Evolutionary conservation across 2,888 invertebrate genomes (phyloP).

Genomic region (Nowickia ferox): DNA sequence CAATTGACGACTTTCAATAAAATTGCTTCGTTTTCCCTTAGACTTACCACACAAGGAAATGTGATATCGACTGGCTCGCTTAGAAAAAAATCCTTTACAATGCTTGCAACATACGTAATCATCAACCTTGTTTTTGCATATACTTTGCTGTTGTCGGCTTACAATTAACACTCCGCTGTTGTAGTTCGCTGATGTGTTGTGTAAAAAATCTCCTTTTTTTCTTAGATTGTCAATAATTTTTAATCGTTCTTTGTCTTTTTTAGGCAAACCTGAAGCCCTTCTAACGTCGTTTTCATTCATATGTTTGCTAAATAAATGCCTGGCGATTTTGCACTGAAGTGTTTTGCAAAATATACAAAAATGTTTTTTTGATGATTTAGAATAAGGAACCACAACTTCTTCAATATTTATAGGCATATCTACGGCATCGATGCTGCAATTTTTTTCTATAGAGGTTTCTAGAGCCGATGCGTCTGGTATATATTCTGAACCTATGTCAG

Average conservation of each 20-base stretch:
- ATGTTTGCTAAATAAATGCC: background rate
- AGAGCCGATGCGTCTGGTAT: no score
- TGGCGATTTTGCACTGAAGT: background rate
- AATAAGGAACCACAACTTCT: background rate
- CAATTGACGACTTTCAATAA: background rate
- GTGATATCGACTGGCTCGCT: background rate
- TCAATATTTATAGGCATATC: background rate
- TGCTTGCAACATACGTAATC: background rate
- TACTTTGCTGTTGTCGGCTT: background rate
- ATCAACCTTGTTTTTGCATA: background rate
- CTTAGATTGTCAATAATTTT: background rate
- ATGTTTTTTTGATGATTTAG: background rate
- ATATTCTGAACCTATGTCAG: no score
- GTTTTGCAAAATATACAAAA: conserved; percentile 1
- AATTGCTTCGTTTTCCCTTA: background rate
- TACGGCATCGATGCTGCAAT: background rate
- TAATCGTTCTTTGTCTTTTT: background rate
- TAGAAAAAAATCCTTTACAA: background rate
- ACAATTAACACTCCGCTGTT: background rate
- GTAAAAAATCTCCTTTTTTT: background rate
- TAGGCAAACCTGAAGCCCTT: background rate
- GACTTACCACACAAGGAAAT: background rate
- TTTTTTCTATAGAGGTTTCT: no score
- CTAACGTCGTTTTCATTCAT: background rate
- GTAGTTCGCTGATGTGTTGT: background rate